A percentile compares a stretch with the other conserved stretches of the same genome.
phyloP scores from a whole-genome alignment of 2,888 invertebrate species.

The Drosophila ezoana region DNA sequence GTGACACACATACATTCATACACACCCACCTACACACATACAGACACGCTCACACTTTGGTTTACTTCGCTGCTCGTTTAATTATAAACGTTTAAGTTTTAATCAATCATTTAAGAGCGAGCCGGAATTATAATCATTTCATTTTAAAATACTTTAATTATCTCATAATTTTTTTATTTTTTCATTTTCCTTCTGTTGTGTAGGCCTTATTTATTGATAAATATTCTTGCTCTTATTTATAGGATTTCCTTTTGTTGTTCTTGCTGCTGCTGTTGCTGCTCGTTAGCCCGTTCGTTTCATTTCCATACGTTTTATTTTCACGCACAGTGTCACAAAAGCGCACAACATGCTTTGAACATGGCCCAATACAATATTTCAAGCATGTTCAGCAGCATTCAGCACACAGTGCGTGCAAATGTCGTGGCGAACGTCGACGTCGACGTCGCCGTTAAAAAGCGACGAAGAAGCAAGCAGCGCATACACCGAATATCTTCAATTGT shows the following conservation, averaged over 20 bases:
- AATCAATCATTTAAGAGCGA: constrained; percentile 40
- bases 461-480: constrained; percentile 43
- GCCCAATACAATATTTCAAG: neutral
- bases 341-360: neutral
- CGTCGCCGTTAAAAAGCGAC: constrained; percentile 30
- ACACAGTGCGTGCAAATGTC: constrained; percentile 72
- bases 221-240: constrained; percentile 66
- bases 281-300: constrained; percentile 55
- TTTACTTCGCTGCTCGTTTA: constrained; percentile 3
- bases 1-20: neutral
- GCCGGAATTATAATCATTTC: constrained; percentile 33
- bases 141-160: constrained; percentile 38
- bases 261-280: constrained; percentile 31
- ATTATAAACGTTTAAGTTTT: constrained; percentile 34
- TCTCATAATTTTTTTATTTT: constrained; percentile 35
- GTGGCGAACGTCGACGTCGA: constrained; percentile 35
- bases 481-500: constrained; percentile 65
- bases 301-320: constrained; percentile 62
- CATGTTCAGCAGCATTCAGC: constrained; percentile 10
- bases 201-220: constrained; percentile 52
- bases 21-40: neutral
- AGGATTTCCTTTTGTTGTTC: constrained; percentile 53
- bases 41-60: neutral
- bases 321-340: constrained; percentile 45
- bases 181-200: constrained; percentile 9